phyloP scores from a whole-genome alignment of 1,140 invertebrate species.

The Lepidurus packardi region DNA sequence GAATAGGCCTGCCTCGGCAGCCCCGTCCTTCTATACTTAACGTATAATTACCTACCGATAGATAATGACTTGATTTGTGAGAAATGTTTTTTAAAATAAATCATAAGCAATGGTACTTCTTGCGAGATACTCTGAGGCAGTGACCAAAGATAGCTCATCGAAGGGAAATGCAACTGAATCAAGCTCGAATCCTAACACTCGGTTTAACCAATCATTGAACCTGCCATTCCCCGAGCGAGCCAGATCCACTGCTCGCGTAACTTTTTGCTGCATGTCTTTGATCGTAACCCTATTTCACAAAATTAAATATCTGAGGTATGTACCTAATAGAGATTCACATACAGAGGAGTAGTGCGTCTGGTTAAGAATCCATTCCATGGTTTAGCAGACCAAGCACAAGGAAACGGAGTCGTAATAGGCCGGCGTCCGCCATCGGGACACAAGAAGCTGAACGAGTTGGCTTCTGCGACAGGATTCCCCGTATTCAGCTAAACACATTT shows the following conservation, averaged over 20 bases:
- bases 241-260: conserved; percentile 30
- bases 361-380: conserved; percentile 71
- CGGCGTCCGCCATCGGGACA: conserved; percentile 72
- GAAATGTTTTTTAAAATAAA: conserved; percentile 26
- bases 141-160: conserved; percentile 50
- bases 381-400: conserved; percentile 69
- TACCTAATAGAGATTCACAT: conserved; percentile 42
- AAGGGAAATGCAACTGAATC: conserved; percentile 55
- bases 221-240: conserved; percentile 28
- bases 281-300: conserved; percentile 23
- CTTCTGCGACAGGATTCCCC: conserved; percentile 40
- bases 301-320: conserved; percentile 29
- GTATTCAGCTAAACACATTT: conserved; percentile 48
- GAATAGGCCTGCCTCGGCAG: conserved; percentile 51
- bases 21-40: conserved; percentile 69
- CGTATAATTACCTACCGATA: conserved; percentile 57
- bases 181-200: conserved; percentile 50
- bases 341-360: conserved; percentile 45
- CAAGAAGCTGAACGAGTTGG: conserved; percentile 61
- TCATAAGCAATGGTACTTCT: conserved; percentile 42
- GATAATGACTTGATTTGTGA: conserved; percentile 29
- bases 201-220: conserved; percentile 31
- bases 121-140: conserved; percentile 57
- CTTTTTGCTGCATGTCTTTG: conserved; percentile 30
- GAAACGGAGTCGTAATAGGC: conserved; percentile 55